Evolutionary conservation across 2,797 vertebrate genomes (phyloP), one percentile per base, ranked within the genome.

Genomic region (Liparis tanakae): DNA sequence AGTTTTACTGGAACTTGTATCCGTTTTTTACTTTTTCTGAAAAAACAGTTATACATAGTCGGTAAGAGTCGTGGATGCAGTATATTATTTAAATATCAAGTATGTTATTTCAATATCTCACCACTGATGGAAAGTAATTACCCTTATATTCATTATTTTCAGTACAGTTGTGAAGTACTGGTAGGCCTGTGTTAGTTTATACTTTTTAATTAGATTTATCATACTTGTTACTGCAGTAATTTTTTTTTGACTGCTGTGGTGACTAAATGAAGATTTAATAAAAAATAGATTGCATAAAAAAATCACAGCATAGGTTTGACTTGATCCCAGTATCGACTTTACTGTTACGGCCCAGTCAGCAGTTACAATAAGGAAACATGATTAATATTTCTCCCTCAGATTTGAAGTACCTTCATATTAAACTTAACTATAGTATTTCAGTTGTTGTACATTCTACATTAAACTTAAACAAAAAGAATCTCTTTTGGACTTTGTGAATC

Each of bases 1-100:
- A 55, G 92, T 88, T 36, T 39, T 0, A 61, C 9, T 61, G 7
- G 12, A 22, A 17, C 13, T 2, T 14, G 1, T 20, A 6, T 57
- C 14, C 37, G 34, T 15, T 12, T 9, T 33, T 53, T 59, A 33
- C 22, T 55, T 15, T 9, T 15, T 39, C 13, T 55, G 12, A 15
- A 56, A 56, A 14, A 18, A 18, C 9, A 54, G 41, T 55, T 1
- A 10, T 20, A n/a, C 2, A 9, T 43, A 25, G 15, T 34, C 48
- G 37, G 0, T 36, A 20, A 37, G 13, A 22, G 2, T 30, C 8
- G 4, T 20, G 17, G 22, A 33, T 33, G 9, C 55, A 10, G 15
- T 57, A 12, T n/a, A 54, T 25, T 58, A 41, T 41, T 30, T 30
- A 2, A 30, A 30, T 30, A 33, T 33, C 6, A 61, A 10, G 15